Percentiles rank a stretch among this genome's conserved stretches.
phyloP scores from a whole-genome alignment of 37 sponge, comb jelly and placozoan species.

The Ianthella basta region DNA sequence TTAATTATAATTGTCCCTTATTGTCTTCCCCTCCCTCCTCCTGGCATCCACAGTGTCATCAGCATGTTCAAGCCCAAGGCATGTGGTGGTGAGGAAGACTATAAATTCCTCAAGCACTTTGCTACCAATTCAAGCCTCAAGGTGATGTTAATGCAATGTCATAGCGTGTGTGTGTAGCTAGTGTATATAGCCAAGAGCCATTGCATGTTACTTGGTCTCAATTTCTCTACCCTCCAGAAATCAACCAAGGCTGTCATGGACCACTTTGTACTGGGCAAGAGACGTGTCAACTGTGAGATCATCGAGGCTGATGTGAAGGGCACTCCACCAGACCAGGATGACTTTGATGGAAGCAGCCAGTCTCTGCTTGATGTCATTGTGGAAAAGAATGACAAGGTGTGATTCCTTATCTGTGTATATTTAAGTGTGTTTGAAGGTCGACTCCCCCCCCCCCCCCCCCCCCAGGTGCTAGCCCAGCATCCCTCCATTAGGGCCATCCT shows the following conservation, averaged over 20 bases:
- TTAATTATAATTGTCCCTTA: too few relatives aligned
- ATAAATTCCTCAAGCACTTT: conserved; percentile 15
- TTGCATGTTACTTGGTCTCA: too few relatives aligned
- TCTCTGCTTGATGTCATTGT: not conserved
- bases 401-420: not conserved
- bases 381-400: not conserved
- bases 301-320: not conserved
- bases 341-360: not conserved
- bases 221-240: too few relatives aligned
- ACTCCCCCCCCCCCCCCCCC: too few relatives aligned
- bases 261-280: not conserved
- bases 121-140: not conserved
- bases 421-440: too few relatives aligned
- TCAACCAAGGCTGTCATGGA: conserved; percentile 11
- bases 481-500: conserved; percentile 15
- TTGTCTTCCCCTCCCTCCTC: too few relatives aligned
- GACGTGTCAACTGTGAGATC: not conserved
- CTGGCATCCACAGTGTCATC: not conserved
- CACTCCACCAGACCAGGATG: not conserved
- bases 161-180: too few relatives aligned
- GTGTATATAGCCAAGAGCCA: too few relatives aligned
- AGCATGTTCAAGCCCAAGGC: not conserved
- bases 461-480: conserved; percentile 15
- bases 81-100: conserved; percentile 13
- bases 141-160: not conserved